phyloP scores from a whole-genome alignment of 1,140 invertebrate genomes.

The Bemisia tabaci region DNA sequence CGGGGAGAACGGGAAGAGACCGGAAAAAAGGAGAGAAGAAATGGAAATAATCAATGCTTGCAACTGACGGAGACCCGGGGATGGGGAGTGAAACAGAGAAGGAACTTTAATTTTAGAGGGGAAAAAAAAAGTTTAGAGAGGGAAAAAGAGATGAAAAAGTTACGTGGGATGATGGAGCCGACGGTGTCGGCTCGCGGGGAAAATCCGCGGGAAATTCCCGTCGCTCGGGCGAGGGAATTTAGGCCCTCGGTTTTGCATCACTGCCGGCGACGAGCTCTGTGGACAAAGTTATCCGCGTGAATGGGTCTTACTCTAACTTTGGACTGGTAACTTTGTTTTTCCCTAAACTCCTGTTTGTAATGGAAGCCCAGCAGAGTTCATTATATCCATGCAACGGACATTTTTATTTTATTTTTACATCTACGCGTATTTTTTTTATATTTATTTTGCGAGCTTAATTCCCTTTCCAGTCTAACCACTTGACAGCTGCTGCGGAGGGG shows the following conservation, averaged over 20 bases:
- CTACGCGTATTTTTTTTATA: too few relatives aligned
- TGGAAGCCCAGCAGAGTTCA: not conserved
- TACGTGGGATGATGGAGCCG: not conserved
- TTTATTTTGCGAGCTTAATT: conserved; percentile 1
- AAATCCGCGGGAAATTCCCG: too few relatives aligned
- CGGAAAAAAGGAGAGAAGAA: not conserved
- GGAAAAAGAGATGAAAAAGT: conserved; percentile 22
- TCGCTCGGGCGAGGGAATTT: not conserved
- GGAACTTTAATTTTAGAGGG: conserved; percentile 13
- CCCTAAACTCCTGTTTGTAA: not conserved
- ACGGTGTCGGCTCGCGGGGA: too few relatives aligned
- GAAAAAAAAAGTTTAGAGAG: conserved; percentile 19
- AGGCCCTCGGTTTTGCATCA: too few relatives aligned
- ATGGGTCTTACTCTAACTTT: not conserved
- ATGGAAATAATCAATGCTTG: not conserved
- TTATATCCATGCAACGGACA: not conserved
- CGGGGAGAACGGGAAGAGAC: too few relatives aligned
- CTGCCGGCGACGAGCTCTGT: not conserved
- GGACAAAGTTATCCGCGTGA: not conserved
- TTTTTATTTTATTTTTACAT: too few relatives aligned
- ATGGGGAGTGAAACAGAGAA: conserved; percentile 9
- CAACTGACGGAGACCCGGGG: conserved; percentile 1
- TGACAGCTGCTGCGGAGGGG: not conserved
- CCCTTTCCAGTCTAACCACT: not conserved
- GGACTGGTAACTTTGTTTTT: conserved; percentile 1